A percentile compares a stretch with the other conserved stretches of the same genome.
Conservation (phyloP, 2,113 vertebrate species). For the Perca fluviatilis region DNA sequence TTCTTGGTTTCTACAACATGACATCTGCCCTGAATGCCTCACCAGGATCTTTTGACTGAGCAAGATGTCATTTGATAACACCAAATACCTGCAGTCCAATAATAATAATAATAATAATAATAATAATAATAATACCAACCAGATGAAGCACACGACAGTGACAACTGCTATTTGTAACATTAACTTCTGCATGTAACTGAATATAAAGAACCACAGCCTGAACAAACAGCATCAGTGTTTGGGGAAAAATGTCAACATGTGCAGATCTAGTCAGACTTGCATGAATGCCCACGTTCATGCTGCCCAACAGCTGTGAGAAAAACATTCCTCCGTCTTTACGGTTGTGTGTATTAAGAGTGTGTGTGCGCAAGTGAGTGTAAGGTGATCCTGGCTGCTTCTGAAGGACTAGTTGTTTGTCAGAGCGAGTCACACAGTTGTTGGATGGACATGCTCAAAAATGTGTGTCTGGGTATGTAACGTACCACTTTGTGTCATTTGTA, state of each 20-base stretch:
- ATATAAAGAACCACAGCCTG: neutral
- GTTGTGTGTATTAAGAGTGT: neutral
- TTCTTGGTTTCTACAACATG: neutral
- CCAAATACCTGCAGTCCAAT: neutral
- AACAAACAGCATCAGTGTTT: neutral
- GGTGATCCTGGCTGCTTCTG: constrained; percentile 38
- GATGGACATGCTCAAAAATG: neutral
- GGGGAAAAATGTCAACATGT: neutral
- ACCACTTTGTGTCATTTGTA: neutral
- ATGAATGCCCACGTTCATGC: constrained; percentile 25
- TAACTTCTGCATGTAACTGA: neutral
- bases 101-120: neutral
- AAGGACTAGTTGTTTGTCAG: constrained; percentile 12
- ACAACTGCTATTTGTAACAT: neutral
- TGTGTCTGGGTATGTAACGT: neutral
- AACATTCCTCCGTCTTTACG: constrained; percentile 13
- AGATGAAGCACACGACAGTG: neutral
- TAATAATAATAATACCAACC: neutral
- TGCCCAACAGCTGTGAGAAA: constrained; percentile 44
- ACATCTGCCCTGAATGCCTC: neutral
- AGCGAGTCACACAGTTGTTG: constrained; percentile 20
- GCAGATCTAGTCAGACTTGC: constrained; percentile 1
- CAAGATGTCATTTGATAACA: neutral
- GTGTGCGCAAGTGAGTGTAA: constrained; percentile 38
- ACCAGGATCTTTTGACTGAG: neutral